phyloP scores from a whole-genome alignment of 2,113 vertebrate species.

The Cisticola juncidis region DNA sequence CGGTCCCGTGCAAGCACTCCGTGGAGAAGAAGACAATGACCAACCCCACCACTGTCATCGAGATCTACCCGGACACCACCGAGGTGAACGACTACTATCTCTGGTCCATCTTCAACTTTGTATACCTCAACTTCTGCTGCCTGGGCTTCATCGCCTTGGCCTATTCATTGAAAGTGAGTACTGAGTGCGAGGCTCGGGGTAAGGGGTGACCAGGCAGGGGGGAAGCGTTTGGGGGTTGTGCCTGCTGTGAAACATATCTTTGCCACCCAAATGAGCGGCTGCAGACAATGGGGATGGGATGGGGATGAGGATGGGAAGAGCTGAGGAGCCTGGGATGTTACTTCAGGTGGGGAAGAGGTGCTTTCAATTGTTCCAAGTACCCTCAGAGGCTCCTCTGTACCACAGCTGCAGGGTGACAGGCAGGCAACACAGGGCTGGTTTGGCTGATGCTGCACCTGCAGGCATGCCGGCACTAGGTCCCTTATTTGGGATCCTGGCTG shows the following conservation, averaged over 20 bases:
- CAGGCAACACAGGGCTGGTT: neutral
- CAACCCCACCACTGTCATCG: conserved; percentile 74
- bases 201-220: neutral
- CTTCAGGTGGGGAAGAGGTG: neutral
- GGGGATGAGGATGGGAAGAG: neutral
- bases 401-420: fast-evolving
- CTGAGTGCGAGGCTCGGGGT: fast-evolving
- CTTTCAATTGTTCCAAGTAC: neutral
- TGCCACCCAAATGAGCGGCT: neutral
- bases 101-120: conserved; percentile 87
- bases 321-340: neutral
- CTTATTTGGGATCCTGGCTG: neutral
- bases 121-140: conserved; percentile 87
- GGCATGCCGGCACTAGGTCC: neutral
- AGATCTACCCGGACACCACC: conserved; percentile 77
- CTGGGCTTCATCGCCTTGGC: conserved; percentile 83
- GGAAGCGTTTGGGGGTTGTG: fast-evolving
- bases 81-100: conserved; percentile 84
- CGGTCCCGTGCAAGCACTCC: conserved; percentile 72
- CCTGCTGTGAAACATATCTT: neutral
- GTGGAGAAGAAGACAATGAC: conserved; percentile 79
- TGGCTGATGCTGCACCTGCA: neutral
- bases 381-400: neutral
- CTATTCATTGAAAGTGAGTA: conserved; percentile 82
- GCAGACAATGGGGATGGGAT: too few species aligned